A percentile compares a stretch with the other conserved stretches of the same genome.
Conservation (phyloP, 2,797 vertebrate species). For the Cottoperca gobio region DNA sequence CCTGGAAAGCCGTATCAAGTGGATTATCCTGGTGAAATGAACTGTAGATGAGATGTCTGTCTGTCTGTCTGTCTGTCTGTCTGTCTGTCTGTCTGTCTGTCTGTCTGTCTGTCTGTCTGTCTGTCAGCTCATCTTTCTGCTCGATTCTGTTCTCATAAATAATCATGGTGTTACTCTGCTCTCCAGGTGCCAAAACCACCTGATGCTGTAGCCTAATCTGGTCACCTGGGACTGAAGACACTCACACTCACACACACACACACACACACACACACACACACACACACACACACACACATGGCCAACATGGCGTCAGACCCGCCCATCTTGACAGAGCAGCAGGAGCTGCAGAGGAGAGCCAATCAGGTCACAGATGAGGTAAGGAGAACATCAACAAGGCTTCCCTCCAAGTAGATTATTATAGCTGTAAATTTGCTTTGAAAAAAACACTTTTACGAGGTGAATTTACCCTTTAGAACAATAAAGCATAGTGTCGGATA, state of each 20-base stretch:
- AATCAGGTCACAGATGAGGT: constrained; percentile 89
- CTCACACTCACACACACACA: constrained; percentile 26
- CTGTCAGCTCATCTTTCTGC: neutral
- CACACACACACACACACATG: neutral
- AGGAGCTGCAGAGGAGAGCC: constrained; percentile 81
- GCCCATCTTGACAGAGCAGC: constrained; percentile 72
- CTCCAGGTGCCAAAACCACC: constrained; percentile 55
- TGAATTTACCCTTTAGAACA: neutral
- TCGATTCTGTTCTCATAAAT: constrained; percentile 27
- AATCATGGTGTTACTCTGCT: constrained; percentile 22
- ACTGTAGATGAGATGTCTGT: neutral
- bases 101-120: neutral
- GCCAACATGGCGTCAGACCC: constrained; percentile 73
- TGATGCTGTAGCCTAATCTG: constrained; percentile 51
- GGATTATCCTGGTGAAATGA: neutral
- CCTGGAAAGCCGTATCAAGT: too few species aligned
- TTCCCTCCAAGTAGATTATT: too few species aligned
- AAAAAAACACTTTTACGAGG: neutral
- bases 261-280: constrained; percentile 9
- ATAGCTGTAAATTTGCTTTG: too few species aligned
- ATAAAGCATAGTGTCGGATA: neutral
- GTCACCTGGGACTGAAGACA: constrained; percentile 50
- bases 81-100: neutral
- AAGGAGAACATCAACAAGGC: constrained; percentile 18
- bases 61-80: neutral